phyloP scores from a whole-genome alignment of 2,888 invertebrate species.

The Tryphoninae sp. region DNA sequence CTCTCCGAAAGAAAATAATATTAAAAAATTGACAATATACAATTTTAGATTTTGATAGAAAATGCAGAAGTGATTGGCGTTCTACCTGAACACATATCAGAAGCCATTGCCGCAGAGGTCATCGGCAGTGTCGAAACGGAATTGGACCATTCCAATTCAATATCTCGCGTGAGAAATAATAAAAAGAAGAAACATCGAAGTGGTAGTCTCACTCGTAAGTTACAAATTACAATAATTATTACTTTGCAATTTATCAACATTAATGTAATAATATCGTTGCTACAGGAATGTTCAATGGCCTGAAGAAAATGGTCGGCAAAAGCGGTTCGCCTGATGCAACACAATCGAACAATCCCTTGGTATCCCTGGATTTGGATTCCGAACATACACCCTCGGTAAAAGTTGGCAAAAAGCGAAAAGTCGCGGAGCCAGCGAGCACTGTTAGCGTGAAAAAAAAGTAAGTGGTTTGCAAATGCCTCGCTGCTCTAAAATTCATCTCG shows the following conservation, averaged over 20 bases:
- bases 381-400: slow-evolving; percentile 84
- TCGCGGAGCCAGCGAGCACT: slow-evolving; percentile 83
- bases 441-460: slow-evolving; percentile 88
- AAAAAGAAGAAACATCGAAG: slow-evolving; percentile 90
- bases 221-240: neutral
- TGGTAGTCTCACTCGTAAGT: slow-evolving; percentile 92
- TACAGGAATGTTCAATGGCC: slow-evolving; percentile 89
- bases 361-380: slow-evolving; percentile 68
- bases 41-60: slow-evolving; percentile 87
- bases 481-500: slow-evolving; percentile 11
- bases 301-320: slow-evolving; percentile 90
- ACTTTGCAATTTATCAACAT: neutral
- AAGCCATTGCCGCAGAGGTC: slow-evolving; percentile 78
- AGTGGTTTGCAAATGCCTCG: slow-evolving; percentile 58
- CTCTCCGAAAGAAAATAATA: neutral
- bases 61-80: slow-evolving; percentile 89
- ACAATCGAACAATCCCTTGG: slow-evolving; percentile 64
- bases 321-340: slow-evolving; percentile 82
- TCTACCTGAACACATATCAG: slow-evolving; percentile 85
- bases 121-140: slow-evolving; percentile 75
- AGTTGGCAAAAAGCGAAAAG: slow-evolving; percentile 86
- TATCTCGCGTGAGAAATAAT: slow-evolving; percentile 79
- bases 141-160: slow-evolving; percentile 73
- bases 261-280: slow-evolving; percentile 64
- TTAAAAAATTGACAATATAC: neutral